Base-by-base conservation (phyloP, 35 echinoderm and acorn worm genomes). In the Apostichopus japonicus region DNA sequence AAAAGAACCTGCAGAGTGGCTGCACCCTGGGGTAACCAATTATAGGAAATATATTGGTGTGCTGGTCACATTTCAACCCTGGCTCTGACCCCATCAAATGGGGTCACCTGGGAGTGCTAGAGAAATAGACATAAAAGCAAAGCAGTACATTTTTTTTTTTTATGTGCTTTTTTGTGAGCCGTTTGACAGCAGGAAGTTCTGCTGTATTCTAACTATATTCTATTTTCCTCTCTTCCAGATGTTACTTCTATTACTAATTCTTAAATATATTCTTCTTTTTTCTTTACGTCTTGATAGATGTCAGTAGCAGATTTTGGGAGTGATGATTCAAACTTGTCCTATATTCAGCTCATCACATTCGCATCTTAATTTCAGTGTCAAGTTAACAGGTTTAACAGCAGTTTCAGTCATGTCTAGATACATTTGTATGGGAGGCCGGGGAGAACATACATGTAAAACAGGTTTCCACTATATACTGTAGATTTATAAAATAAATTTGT, bases 21-120 rank as follows among this genome's bases (percentile, higher is more conserved):
- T 84, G 81, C 54, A 84, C 81, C 81, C 81, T 84, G 17, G 81
- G 81, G 81, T 84, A 57, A 84, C 81, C 81, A 84, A 84, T 84
- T 84, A 84, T 84, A 57, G 81, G 57, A 84, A 84, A 84, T 84
- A 84, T 84, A 84, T 84, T 84, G 81, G 55, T 57, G 55, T 58
- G 56, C 17, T 84, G 81, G 81, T 84, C 81, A 84, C 81, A 84
- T 84, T 84, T 84, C 81, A 84, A 84, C 54, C 81, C 81, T 84
- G 81, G 55, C 81, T 23, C 53, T 84, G 81, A 84, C 81, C 81
- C 81, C 81, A 84, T 84, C 81, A 84, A 84, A 84, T 84, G 56
- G 54, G 81, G 56, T 84, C 81, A 54, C 7, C 54, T 54, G 56
- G 51, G 81, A 84, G 81, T 55, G 25, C 19, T 21, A 75, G 71